Evolutionary conservation across 2,797 vertebrate genomes (phyloP).

Genomic region (Girardinus metallicus): DNA sequence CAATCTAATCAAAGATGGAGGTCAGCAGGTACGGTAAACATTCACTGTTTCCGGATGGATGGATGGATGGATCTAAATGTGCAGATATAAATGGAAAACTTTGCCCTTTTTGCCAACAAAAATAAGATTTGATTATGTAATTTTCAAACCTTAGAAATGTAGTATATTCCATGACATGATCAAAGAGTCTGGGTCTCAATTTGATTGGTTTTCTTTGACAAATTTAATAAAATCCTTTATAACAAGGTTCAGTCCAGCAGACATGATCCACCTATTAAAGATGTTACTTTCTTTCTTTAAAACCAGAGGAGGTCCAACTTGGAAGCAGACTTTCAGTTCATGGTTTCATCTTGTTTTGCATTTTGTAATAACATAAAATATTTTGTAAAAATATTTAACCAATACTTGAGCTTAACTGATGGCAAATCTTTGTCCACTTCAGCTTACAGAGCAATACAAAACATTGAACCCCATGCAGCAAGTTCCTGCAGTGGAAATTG

Average conservation of each 20-base stretch:
- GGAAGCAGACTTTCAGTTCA: not conserved
- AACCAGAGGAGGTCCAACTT: not conserved
- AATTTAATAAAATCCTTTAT: not conserved
- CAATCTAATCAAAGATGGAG: slow-evolving; percentile 91
- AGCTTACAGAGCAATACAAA: slow-evolving; percentile 88
- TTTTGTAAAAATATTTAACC: not conserved
- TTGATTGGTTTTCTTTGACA: not conserved
- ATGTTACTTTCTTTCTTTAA: not conserved
- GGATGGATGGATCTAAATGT: not conserved
- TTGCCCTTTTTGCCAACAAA: not conserved
- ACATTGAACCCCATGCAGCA: slow-evolving; percentile 94
- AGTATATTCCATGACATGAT: not conserved
- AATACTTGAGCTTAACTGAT: not conserved
- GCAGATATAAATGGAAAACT: not conserved
- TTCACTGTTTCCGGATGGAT: not conserved
- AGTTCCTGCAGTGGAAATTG: slow-evolving; percentile 92
- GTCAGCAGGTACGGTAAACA: slow-evolving; percentile 87
- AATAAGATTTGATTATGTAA: not conserved
- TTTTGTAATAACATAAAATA: not conserved
- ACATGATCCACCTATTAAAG: not conserved
- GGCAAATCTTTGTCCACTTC: slow-evolving; percentile 32
- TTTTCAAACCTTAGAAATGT: not conserved
- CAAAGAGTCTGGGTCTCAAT: not conserved
- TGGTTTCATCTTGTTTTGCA: not conserved
- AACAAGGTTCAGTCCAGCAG: not conserved